Percentiles rank a stretch among this genome's conserved stretches.
These are phyloP conservation scores for Labroides dimidiatus DNA, from an alignment of 2,797 vertebrate genomes.

Conservation along the genomic window DNA sequence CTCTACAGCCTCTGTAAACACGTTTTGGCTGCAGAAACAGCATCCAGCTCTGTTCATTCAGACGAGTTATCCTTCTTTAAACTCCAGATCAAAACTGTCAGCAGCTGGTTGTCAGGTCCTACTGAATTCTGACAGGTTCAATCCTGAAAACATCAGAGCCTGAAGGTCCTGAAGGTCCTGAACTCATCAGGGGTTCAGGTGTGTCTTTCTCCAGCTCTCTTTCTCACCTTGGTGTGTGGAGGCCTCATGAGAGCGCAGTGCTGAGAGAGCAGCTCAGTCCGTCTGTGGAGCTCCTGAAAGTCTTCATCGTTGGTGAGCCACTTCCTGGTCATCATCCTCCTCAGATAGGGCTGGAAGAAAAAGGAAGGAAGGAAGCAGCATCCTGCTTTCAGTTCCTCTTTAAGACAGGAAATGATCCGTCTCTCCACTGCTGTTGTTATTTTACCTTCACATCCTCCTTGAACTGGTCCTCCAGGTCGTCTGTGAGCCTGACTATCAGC, in stretches of 20 bases:
- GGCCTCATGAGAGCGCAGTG: constrained; percentile 82
- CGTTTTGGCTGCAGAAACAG: too few species aligned
- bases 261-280: constrained; percentile 65
- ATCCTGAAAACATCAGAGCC: too few species aligned
- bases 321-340: constrained; percentile 85
- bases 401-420: neutral
- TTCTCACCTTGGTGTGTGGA: constrained; percentile 82
- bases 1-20: too few species aligned
- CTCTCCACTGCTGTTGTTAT: accelerated
- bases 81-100: too few species aligned
- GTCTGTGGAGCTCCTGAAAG: constrained; percentile 72
- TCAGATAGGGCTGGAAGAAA: constrained; percentile 75
- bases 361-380: neutral
- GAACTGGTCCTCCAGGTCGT: constrained; percentile 73
- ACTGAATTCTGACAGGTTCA: too few species aligned
- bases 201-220: neutral
- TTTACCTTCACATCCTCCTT: constrained; percentile 74
- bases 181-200: too few species aligned
- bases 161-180: too few species aligned
- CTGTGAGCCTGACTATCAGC: constrained; percentile 52
- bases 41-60: too few species aligned
- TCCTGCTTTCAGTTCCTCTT: constrained; percentile 24
- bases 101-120: too few species aligned
- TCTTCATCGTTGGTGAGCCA: constrained; percentile 84
- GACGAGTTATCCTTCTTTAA: too few species aligned